Base-by-base conservation (phyloP, 2,797 vertebrate species). In the Lacerta agilis region DNA sequence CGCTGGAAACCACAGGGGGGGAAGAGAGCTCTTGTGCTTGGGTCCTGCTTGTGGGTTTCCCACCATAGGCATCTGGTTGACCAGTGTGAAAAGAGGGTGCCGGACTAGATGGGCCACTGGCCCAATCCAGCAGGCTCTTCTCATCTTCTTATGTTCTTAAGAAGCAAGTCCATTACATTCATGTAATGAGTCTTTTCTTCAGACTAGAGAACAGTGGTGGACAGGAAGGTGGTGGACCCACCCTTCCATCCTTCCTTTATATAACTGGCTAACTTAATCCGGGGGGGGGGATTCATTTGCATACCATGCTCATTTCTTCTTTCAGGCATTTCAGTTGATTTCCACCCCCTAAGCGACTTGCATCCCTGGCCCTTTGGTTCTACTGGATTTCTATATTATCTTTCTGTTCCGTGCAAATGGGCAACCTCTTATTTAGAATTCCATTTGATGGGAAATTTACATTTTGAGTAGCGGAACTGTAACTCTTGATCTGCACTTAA, bases 401-500 rank as follows among this genome's bases (percentile, higher is more conserved):
- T 6, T 90, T 83, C 79, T 85, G 45, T 58, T 38, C 5, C 66
- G 23, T n/a, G 6, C 79, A 85, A 92, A 83, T 49, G 64, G 84
- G 27, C 20, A 84, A 83, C 67, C 5, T 11, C 80, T 92, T 83
- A 81, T 90, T 91, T 92, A 88, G 61, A 88, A 29, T 89, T 91
- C 88, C 80, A 92, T 91, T 67, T 82, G 87, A 91, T 77, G 85
- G 79, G 81, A 43, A 90, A 89, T 80, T 92, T 92, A 89, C 86
- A 84, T 92, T 89, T 83, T 80, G 86, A 91, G 18, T 79, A 79
- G 86, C 27, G 43, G 43, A 94, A 92, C 0, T 0, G 11, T 87
- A 91, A 87, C 90, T 90, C 85, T 92, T 87, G 87, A 90, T 93
- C 90, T 88, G 49, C 87, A 36, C 71, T 92, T 91, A 95, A 91